Base-by-base conservation (phyloP, 2,113 vertebrate species). In the Odocoileus hemionus region DNA sequence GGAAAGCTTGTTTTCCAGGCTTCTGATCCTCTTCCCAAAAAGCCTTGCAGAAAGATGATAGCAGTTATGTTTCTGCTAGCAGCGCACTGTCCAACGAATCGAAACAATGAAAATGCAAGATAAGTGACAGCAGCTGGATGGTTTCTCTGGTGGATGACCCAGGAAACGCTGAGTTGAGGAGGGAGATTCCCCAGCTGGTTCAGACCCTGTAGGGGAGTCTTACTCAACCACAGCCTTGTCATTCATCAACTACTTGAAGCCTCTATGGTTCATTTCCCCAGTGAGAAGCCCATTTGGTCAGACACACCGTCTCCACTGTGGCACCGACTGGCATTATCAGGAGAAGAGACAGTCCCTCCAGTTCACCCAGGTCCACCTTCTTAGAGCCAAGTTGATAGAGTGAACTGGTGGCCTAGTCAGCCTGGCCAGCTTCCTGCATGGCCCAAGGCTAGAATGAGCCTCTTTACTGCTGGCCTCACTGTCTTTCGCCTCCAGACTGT, bases 11-110 rank as follows among this genome's bases (percentile, higher is more conserved):
- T 90, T 83, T 93, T 88, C 60, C 45, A 86, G 30, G 5, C 60
- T 85, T 97, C 91, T 54, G 85, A 92, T 94, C 57, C 21, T 64
- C 76, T 87, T 96, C 61, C 39, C 39, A 43, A 92, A 85, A 19
- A 79, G 33, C 25, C 43, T 58, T 96, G 47, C 61, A 80, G 82
- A 94, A 97, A 95, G 16, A 74, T 47, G 84, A 90, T 30, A 58
- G 45, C 33, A 64, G 19, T 89, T 58, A 93, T 11, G 23, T 52
- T 26, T 58, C 61, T 84, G 89, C 94, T 83, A 74, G 33, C 7
- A 70, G 33, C 10, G 1, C 16, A 33, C 23, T 86, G 25, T 43
- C 8, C 55, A 87, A 45, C 2, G 4, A 26, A 33, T 1, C 10
- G 8, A 91, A 95, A 86, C 87, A 60, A 89, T 54, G 45, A 58